Base-by-base conservation (phyloP, 2,113 vertebrate species). In the Podarcis cretensis region DNA sequence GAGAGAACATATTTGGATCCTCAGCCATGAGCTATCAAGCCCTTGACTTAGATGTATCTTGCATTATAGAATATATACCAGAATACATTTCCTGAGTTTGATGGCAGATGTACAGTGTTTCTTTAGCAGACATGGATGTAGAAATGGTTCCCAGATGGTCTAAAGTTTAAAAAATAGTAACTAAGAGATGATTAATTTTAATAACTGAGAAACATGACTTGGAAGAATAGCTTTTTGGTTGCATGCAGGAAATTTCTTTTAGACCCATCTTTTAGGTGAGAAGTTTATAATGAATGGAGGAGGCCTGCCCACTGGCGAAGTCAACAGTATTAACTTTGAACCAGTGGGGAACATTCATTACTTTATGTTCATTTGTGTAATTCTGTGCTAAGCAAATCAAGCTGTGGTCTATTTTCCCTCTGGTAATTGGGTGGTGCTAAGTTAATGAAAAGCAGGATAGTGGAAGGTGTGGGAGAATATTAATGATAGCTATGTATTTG, bases 321-420 rank as follows among this genome's bases (percentile, higher is more conserved):
- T 90, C 74, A 83, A 54, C 9, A 76, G 54, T 87, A 85, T 92
- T 89, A 91, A 25, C 90, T 83, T 90, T 86, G 83, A 88, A 88
- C 82, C 5, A 27, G 57, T 57, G 25, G 37, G 77, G 81, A 83
- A 79, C 73, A 92, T 78, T 92, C 75, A 76, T 71, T 81, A 27
- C 90, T 89, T 83, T 80, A 85, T n/a, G 23, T 89, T 87, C 84
- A 85, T 89, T 90, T 91, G 83, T 76, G 69, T 6, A 82, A 83
- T 87, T 91, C 68, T 86, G 69, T 87, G 65, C 86, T 90, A 94
- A 92, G 84, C 54, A 90, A 90, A 92, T 92, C 71, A 90, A 86
- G 87, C 84, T 91, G 73, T 0, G 0, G n/a, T 54, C 81, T 91
- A 88, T 91, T 91, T 93, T 95, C 89, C 54, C 89, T 93, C 0